A percentile compares a stretch with the other conserved stretches of the same genome.
These are phyloP conservation scores for Hyperoodon ampullatus DNA, from an alignment of 2,113 vertebrate species.

Conservation along the genomic window DNA sequence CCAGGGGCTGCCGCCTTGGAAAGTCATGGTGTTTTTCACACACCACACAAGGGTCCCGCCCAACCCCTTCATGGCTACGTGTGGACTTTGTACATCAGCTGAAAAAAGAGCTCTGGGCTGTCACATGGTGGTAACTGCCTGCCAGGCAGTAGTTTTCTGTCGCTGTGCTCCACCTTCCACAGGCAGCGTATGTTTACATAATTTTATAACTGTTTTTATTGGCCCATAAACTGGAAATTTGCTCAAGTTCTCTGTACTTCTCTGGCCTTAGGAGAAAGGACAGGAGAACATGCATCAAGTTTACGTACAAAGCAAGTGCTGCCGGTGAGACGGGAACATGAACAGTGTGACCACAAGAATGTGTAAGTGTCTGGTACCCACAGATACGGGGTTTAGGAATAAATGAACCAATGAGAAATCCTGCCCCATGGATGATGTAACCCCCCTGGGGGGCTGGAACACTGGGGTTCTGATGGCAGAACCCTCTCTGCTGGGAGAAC, in stretches of 20 bases:
- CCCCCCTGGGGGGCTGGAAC: not conserved
- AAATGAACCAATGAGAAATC: not conserved
- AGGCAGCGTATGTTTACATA: not conserved
- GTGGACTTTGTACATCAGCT: not conserved
- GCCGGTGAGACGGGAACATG: not conserved
- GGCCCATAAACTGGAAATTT: not conserved
- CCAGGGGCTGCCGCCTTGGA: not conserved
- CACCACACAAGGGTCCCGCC: not conserved
- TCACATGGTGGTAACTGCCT: not conserved
- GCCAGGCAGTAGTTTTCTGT: not conserved
- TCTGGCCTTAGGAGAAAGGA: not conserved
- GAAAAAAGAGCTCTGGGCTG: not conserved
- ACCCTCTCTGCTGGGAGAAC: not conserved
- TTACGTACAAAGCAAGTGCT: not conserved
- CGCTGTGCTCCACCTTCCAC: not conserved
- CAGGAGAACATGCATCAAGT: not conserved
- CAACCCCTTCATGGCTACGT: not conserved
- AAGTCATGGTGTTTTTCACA: not conserved
- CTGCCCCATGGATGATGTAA: not conserved
- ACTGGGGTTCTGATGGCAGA: not conserved
- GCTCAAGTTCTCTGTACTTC: not conserved
- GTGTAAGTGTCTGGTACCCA: not conserved
- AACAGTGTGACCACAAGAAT: not conserved
- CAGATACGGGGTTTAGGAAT: not conserved
- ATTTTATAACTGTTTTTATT: not conserved